Evolutionary conservation across 2,888 invertebrate species (phyloP).

Genomic region (Halocaridina rubra): DNA sequence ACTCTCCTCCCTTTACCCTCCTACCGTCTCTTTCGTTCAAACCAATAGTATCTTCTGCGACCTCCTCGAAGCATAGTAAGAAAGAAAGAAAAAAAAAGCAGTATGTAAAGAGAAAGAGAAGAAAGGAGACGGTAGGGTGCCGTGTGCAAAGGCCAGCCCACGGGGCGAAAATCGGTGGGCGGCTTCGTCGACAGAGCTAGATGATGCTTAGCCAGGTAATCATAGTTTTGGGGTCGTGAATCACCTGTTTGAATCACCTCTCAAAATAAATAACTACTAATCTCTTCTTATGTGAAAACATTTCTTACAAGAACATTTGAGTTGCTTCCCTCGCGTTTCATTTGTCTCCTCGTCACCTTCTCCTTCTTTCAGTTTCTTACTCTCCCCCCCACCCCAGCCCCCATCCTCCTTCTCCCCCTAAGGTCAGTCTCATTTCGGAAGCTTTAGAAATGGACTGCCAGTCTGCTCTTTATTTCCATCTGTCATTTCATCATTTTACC

Average conservation of each 20-base stretch:
- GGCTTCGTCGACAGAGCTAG: neutral
- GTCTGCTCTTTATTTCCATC: too few species aligned
- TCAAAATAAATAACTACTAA: neutral
- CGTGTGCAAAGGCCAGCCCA: conserved; percentile 1
- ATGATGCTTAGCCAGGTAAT: neutral
- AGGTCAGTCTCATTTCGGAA: neutral
- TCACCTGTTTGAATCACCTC: neutral
- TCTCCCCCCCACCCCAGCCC: neutral
- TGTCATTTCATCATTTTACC: too few species aligned
- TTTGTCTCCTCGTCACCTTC: neutral
- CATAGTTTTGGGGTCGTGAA: neutral
- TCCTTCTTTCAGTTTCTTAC: neutral
- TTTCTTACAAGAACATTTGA: neutral
- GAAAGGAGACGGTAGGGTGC: neutral
- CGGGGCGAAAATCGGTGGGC: neutral
- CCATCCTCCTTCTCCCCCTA: neutral
- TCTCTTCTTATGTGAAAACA: neutral
- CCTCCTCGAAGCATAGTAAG: too few species aligned
- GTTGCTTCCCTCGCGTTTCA: neutral
- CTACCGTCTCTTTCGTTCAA: too few species aligned
- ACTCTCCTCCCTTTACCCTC: neutral
- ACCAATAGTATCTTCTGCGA: too few species aligned
- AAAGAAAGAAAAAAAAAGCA: too few species aligned
- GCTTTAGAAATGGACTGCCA: neutral
- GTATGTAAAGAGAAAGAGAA: too few species aligned